These are phyloP conservation scores for Plectrocnemia conspersa DNA, from an alignment of 1,140 invertebrate genomes.

Conservation along the genomic window DNA sequence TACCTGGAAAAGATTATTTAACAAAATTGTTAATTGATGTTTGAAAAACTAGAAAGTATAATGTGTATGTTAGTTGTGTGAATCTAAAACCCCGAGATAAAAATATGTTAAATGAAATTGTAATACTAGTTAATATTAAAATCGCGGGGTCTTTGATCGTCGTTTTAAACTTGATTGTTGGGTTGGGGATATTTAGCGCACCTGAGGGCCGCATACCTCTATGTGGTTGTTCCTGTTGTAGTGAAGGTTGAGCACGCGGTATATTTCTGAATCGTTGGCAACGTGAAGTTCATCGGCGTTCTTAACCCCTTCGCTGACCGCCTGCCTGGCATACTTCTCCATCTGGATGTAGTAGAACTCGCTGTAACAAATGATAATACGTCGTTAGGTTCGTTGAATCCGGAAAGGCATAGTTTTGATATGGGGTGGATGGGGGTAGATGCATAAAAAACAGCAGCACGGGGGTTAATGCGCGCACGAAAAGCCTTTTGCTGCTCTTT, in stretches of 20 bases:
- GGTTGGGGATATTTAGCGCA: constrained; percentile 27
- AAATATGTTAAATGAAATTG: too few species aligned
- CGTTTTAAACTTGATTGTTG: neutral
- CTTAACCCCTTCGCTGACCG: constrained; percentile 93
- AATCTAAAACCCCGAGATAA: neutral
- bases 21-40: neutral
- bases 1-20: constrained; percentile 64
- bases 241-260: constrained; percentile 96
- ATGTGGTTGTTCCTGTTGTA: constrained; percentile 99
- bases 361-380: constrained; percentile 70
- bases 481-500: too few species aligned
- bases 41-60: neutral
- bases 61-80: neutral
- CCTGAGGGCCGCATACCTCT: constrained; percentile 71
- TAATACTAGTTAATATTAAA: neutral
- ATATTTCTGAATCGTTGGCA: constrained; percentile 92
- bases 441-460: too few species aligned
- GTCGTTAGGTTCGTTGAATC: too few species aligned
- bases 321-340: constrained; percentile 99
- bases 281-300: constrained; percentile 89
- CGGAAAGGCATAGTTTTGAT: too few species aligned
- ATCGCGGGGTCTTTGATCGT: neutral
- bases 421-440: too few species aligned
- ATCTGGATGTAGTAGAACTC: constrained; percentile 99
- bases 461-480: too few species aligned